These are phyloP conservation scores for Digitonthophagus gazella DNA, from an alignment of 2,888 invertebrate species.

Conservation along the genomic window DNA sequence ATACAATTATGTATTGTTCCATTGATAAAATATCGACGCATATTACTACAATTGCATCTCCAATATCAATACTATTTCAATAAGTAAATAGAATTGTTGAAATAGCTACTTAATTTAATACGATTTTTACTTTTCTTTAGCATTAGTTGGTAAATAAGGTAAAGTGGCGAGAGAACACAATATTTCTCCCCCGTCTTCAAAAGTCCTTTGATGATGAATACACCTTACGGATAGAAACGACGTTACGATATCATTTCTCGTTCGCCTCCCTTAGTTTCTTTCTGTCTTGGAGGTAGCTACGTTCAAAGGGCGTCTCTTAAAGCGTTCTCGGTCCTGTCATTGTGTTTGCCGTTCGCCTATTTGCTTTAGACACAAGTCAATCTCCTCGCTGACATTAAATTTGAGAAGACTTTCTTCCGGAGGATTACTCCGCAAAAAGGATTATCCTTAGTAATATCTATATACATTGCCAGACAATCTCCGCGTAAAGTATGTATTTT, in stretches of 20 bases:
- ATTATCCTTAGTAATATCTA: constrained; percentile 10
- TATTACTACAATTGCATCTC: too few species aligned
- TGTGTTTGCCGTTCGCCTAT: background rate
- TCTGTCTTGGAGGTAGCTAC: background rate
- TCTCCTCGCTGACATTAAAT: constrained; percentile 14
- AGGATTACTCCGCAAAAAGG: constrained; percentile 11
- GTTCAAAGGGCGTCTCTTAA: background rate
- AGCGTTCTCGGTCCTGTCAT: background rate
- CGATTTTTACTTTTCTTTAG: too few species aligned
- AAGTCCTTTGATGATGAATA: too few species aligned
- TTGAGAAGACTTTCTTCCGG: constrained; percentile 8
- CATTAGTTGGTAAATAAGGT: too few species aligned
- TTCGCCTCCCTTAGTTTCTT: constrained; percentile 2
- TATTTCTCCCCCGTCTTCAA: too few species aligned
- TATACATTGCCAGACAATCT: background rate
- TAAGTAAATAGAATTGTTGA: too few species aligned
- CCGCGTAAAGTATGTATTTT: background rate
- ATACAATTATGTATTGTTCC: too few species aligned
- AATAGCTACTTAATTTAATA: too few species aligned
- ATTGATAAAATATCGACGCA: too few species aligned
- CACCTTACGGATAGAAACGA: background rate
- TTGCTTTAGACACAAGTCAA: constrained; percentile 6
- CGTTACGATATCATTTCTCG: constrained; percentile 11
- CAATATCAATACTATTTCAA: too few species aligned
- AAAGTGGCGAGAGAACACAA: too few species aligned